Evolutionary conservation across 2,888 invertebrate genomes (phyloP).

Genomic region (Lacanobia oleracea): DNA sequence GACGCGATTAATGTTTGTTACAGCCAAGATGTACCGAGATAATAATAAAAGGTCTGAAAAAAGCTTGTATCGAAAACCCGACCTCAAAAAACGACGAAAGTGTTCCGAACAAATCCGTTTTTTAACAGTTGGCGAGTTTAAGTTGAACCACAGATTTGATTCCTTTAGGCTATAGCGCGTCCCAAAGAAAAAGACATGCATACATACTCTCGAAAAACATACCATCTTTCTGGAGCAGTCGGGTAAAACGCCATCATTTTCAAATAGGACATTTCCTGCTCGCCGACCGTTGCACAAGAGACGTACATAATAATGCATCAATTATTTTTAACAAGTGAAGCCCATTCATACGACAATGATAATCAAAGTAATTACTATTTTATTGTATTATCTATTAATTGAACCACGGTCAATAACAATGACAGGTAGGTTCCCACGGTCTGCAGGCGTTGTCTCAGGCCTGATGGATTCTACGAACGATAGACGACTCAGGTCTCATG

Average conservation of each 20-base stretch:
- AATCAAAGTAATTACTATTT: slow-evolving; percentile 32
- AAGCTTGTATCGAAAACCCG: too few species aligned
- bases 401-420: slow-evolving; percentile 35
- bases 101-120: too few species aligned
- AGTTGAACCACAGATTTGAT: too few species aligned
- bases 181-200: too few species aligned
- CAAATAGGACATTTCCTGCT: neutral
- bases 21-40: too few species aligned
- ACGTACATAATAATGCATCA: neutral
- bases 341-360: slow-evolving; percentile 1
- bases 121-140: too few species aligned
- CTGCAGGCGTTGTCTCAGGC: neutral
- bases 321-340: neutral
- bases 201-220: too few species aligned
- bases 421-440: slow-evolving; percentile 26
- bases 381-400: slow-evolving; percentile 21
- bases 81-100: too few species aligned
- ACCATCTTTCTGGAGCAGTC: neutral
- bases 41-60: too few species aligned
- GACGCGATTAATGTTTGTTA: too few species aligned
- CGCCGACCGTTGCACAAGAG: neutral
- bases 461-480: neutral
- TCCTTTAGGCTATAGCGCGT: too few species aligned
- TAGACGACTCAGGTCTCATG: neutral
- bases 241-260: neutral